A percentile compares a stretch with the other conserved stretches of the same genome.
These are phyloP conservation scores for Onthophagus taurus DNA, from an alignment of 1,140 invertebrate species.

Conservation along the genomic window DNA sequence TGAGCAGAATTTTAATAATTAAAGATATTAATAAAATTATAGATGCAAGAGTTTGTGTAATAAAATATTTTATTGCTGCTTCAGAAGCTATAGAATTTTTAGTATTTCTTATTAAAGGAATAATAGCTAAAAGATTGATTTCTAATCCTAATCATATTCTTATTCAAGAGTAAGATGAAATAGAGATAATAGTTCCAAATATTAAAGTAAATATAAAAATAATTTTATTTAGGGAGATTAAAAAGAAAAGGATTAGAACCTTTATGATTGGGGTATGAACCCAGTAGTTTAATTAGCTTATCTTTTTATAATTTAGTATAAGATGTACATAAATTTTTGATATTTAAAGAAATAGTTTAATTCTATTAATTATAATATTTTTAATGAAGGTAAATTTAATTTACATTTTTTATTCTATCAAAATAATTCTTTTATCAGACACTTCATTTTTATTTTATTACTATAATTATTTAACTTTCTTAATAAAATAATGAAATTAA, in stretches of 20 bases:
- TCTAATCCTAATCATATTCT: constrained; percentile 45
- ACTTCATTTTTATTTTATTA: constrained; percentile 35
- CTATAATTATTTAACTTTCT: too few relatives aligned
- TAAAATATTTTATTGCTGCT: constrained; percentile 43
- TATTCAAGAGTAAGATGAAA: constrained; percentile 42
- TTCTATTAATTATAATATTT: too few relatives aligned
- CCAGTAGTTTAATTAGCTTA: constrained; percentile 42
- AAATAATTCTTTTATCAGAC: constrained; percentile 45
- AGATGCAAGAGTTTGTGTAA: constrained; percentile 41
- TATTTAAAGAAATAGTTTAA: too few relatives aligned
- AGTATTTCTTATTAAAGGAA: constrained; percentile 37
- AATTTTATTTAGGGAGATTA: constrained; percentile 41
- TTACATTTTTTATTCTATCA: constrained; percentile 45
- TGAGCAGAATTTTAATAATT: too few relatives aligned
- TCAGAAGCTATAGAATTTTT: constrained; percentile 39
- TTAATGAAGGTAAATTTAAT: too few relatives aligned
- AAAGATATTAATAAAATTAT: constrained; percentile 39
- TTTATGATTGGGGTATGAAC: constrained; percentile 43
- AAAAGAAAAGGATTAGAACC: constrained; percentile 39
- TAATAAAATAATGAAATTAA: too few relatives aligned
- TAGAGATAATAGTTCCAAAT: constrained; percentile 40
- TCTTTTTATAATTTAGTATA: too few relatives aligned
- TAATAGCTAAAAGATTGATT: constrained; percentile 46
- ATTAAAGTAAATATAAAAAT: constrained; percentile 40
- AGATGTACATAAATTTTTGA: too few relatives aligned